Base-by-base conservation (phyloP, 2,113 vertebrate genomes). In the Hystrix cristata region DNA sequence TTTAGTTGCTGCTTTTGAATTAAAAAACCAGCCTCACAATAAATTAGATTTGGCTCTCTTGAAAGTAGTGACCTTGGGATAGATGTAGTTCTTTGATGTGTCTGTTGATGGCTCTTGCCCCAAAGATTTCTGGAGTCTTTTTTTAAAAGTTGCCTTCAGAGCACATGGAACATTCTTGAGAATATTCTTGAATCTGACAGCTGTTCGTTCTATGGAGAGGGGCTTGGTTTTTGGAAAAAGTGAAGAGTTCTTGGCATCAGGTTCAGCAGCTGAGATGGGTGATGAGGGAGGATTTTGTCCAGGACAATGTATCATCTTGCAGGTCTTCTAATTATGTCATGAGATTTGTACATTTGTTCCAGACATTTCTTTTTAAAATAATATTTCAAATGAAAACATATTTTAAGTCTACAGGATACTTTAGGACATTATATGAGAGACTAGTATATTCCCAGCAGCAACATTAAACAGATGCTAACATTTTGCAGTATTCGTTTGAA, bases 31-130 rank as follows among this genome's bases (percentile, higher is more conserved):
- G 74, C 90, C 88, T 91, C 80, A 89, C 13, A 72, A 48, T 85
- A 84, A 90, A 85, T 79, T 55, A 79, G 79, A 74, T 96, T 95
- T 96, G 88, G 25, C 65, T 85, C 31, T 94, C 53, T 97, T 97
- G 46, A 62, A 90, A 96, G 87, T 81, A 48, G 80, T 95, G 92
- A 88, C 96, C 80, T 92, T 90, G 76, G 46, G 53, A 84, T 65
- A 57, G 89, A 76, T 87, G 46, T 57, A 80, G 59, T 71, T 62
- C 92, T 97, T 90, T 94, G 87, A 95, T 91, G 43, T 34, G 93
- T 83, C 27, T 29, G 57, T 38, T 90, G 65, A 95, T 86, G 53
- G 31, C 69, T 81, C 2, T 85, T 90, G 90, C 71, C 57, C 74
- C 69, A 84, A 38, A 95, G 15, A 55, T 78, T 95, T 85, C 84